Evolutionary conservation across 2,113 vertebrate genomes (phyloP), one percentile per base, ranked within the genome.

Genomic region (Prunella himalayana): DNA sequence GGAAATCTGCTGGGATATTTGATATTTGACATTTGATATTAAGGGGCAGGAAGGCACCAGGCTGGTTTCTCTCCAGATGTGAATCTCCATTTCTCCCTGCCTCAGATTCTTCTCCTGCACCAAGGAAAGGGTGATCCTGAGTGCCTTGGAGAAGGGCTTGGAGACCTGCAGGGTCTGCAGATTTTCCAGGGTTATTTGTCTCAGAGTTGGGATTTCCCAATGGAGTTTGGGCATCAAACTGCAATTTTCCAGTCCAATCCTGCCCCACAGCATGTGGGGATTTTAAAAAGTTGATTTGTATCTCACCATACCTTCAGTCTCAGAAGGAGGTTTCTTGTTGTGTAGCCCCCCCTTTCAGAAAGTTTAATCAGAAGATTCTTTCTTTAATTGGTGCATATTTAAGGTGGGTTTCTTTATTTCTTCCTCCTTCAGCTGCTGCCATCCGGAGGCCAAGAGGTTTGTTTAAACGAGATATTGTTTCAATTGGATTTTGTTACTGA

Each of bases 341-440:
- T 33, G 33, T 15, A 56, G 31, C 22, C 22, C 83, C 60, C 24
- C 33, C 20, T 77, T 80, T 54, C n/a, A 25, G 35, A 30, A 54
- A n/a, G 24, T 63, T 66, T 70, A 37, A 47, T 24, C 51, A 70
- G 57, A 37, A 75, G 39, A 53, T 51, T 59, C 75, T 86, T 49
- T 78, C 70, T 72, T 82, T 87, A 69, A 82, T 10, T 69, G 45
- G 8, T 28, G 14, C 45, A 6, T 56, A 5, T 81, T 90, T 75
- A 64, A 92, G 86, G 65, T 81, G 82, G 87, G 23, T 73, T 81
- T 80, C 66, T 82, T 77, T 54, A 24, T 41, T 82, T 81, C 44
- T 81, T 90, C 65, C 60, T 92, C 80, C 94, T 92, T 86, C 84
- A 88, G 61, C 83, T 95, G 92, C 89, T 95, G 89, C 95, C 96